Evolutionary conservation across 2,113 vertebrate species (phyloP).

Genomic region (Recurvirostra avosetta): DNA sequence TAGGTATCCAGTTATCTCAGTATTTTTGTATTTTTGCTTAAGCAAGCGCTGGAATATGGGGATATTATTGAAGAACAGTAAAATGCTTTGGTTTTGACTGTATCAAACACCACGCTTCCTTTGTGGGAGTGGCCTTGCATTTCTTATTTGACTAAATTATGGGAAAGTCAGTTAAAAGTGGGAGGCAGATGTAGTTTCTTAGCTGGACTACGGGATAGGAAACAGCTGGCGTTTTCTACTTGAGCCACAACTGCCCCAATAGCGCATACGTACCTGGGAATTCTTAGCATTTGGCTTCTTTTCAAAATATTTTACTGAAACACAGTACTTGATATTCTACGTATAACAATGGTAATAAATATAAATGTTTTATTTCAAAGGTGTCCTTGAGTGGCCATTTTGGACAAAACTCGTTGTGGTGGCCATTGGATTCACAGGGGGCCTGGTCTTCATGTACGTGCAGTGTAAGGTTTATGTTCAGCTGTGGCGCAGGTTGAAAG

Average conservation of each 20-base stretch:
- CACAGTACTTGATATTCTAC: background rate
- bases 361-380: constrained; percentile 63
- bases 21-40: background rate
- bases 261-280: accelerated
- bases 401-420: constrained; percentile 97
- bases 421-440: constrained; percentile 88
- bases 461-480: constrained; percentile 96
- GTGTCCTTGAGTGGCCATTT: constrained; percentile 95
- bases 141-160: background rate
- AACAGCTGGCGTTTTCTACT: background rate
- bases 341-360: background rate
- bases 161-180: background rate
- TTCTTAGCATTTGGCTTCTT: background rate
- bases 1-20: background rate
- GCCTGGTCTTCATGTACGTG: constrained; percentile 97
- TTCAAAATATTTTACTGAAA: background rate
- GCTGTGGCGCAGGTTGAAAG: constrained; percentile 94
- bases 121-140: background rate
- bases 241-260: background rate
- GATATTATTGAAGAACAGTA: background rate
- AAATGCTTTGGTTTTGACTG: background rate
- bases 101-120: background rate
- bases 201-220: background rate
- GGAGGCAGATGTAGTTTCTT: background rate
- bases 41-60: background rate